Conservation (phyloP, 2,113 vertebrate genomes). For the Arothron firmamentum region DNA sequence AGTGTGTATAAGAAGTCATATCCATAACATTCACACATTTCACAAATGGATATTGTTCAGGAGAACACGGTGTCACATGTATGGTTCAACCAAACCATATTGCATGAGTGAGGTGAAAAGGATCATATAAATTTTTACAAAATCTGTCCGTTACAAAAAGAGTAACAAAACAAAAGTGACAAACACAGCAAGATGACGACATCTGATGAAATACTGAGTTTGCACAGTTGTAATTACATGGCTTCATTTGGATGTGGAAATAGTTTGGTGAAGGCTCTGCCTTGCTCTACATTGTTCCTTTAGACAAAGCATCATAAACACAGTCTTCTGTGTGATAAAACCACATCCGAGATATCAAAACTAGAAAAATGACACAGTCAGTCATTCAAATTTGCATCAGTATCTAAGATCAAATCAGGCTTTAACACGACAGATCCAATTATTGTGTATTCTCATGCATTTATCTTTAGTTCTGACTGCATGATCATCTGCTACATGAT, state of each 20-base stretch:
- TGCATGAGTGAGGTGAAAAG: slow-evolving; percentile 16
- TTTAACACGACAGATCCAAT: slow-evolving; percentile 10
- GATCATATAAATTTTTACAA: slow-evolving; percentile 25
- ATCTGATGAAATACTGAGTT: slow-evolving; percentile 51
- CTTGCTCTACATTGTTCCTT: slow-evolving; percentile 42
- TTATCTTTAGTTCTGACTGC: slow-evolving; percentile 18
- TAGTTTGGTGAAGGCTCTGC: slow-evolving; percentile 40
- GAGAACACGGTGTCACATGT: slow-evolving; percentile 24
- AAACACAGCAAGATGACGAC: slow-evolving; percentile 39
- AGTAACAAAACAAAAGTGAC: slow-evolving; percentile 48
- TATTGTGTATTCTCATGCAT: slow-evolving; percentile 4
- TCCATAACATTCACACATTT: slow-evolving; percentile 41
- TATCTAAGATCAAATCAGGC: slow-evolving; percentile 27
- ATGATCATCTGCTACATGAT: slow-evolving; percentile 30
- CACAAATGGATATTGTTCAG: slow-evolving; percentile 29
- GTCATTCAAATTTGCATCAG: slow-evolving; percentile 19
- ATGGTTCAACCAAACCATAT: slow-evolving; percentile 32
- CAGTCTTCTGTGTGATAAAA: slow-evolving; percentile 48
- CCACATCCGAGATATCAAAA: slow-evolving; percentile 55
- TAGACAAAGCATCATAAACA: slow-evolving; percentile 59
- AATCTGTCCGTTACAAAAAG: slow-evolving; percentile 42
- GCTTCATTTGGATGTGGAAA: slow-evolving; percentile 62
- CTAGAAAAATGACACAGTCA: slow-evolving; percentile 53
- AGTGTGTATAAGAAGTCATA: slow-evolving; percentile 32
- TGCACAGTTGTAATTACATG: slow-evolving; percentile 63